Evolutionary conservation across 2,113 vertebrate species (phyloP), one percentile per base, ranked within the genome.

Genomic region (Mus spicilegus): DNA sequence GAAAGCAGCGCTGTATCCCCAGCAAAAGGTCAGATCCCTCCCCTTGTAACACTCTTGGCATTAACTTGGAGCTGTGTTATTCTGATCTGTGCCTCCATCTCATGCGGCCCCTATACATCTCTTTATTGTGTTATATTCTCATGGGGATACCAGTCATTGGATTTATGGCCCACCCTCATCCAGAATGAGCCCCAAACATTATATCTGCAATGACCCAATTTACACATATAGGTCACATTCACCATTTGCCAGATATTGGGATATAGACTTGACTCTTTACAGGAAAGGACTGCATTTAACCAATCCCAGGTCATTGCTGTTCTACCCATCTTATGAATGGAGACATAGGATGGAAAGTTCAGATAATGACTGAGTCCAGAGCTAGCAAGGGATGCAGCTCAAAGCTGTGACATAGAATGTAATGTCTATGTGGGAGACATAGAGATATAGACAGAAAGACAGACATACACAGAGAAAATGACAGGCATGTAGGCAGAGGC

Each of bases 71-170:
- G 65, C 51, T 4, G 1, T 10, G 1, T 30, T 30, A 0, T 70
- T 2, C 39, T 1, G 0, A 0, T 1, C 33, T 61, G 84, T 69
- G 54, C 75, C 46, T 16, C 39, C 7, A 0, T 7, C 30, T 12
- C 3, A 0, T 0, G 1, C 0, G 46, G 46, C 9, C 61, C 3
- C 46, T 33, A 12, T 10, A 33, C 3, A 2, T 36, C 42, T 33
- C 58, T 9, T 4, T 14, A 7, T 63, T 36, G 22, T 36, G 54
- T 36, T 13, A 49, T 69, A 49, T 33, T 36, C 84, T 76, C 10
- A 26, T 13, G 13, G 81, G 42, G 56, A 42, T 33, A 22, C 3
- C 3, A 6, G 49, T 12, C 51, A 2, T 30, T 7, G 51, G 20
- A 24, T 51, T 33, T n/a, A 46, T 17, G 28, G 28, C n/a, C 24